Base-by-base conservation (phyloP, 2,797 vertebrate genomes). In the Notolepis coatsorum region DNA sequence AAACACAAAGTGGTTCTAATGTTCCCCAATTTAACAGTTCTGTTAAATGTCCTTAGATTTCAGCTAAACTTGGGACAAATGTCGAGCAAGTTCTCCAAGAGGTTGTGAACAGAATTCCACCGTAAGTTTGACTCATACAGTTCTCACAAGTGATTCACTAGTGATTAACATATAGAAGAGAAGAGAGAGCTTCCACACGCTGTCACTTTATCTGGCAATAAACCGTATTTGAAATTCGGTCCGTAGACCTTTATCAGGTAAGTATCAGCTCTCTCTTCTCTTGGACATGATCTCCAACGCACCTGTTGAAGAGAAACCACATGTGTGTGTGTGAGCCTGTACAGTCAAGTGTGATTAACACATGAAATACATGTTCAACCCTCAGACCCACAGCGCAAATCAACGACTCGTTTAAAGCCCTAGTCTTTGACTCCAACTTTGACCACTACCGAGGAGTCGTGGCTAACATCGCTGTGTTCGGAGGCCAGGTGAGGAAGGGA, bases 381-480 rank as follows among this genome's bases (percentile, higher is more conserved):
- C 12, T 60, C 68, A 99, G 97, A 46, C 97, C 97, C 1, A 70
- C 49, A 0, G 92, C 86, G 5, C 89, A 71, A 12, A 42, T 61
- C 3, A 62, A 88, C 9, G 93, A 93, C n/a, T 93, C 95, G 0
- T 75, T 99, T 68, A 96, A 91, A 87, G 96, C 96, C 13, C 92
- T 99, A 35, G 95, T 99, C 25, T 99, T 99, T 74, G 98, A 99
- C 80, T 99, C 96, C 9, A 96, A 84, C 17, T 99, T 97, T 61
- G 95, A 99, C 83, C 95, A 95, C 68, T 99, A 96, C 51, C 92
- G 96, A 84, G 98, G 97, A 2, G 95, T 98, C 15, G 70, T 99
- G 78, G 94, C 97, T 57, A 98, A 94, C 74, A 82, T 99, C 5
- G 95, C 96, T 0, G 74, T 99, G 25, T 94, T 96, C 55, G 96